phyloP scores from a whole-genome alignment of 2,113 vertebrate species.

The Oplegnathus fasciatus region DNA sequence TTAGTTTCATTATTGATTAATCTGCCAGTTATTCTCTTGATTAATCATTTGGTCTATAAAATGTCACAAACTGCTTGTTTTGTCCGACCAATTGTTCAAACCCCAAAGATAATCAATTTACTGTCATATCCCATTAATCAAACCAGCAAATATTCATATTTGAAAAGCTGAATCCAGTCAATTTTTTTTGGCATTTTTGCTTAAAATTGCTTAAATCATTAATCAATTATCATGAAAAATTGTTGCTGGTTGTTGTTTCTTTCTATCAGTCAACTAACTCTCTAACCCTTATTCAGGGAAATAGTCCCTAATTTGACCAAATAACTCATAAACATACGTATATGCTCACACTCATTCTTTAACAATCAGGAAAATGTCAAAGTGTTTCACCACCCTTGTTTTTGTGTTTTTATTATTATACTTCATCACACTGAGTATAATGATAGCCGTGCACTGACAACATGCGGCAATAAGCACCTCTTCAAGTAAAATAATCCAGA shows the following conservation, averaged over 20 bases:
- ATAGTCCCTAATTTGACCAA: background rate
- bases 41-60: background rate
- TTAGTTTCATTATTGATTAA: background rate
- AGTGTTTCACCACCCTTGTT: background rate
- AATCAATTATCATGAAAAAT: too few relatives aligned
- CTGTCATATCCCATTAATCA: background rate
- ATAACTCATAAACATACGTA: background rate
- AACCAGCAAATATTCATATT: too few relatives aligned
- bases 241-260: too few relatives aligned
- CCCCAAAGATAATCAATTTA: background rate
- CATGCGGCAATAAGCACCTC: background rate
- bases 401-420: background rate
- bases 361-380: background rate
- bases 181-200: background rate
- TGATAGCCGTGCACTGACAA: background rate
- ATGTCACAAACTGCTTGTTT: background rate
- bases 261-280: too few relatives aligned
- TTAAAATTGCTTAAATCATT: too few relatives aligned
- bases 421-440: background rate
- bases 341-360: background rate
- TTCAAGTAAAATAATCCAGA: slow-evolving; percentile 7
- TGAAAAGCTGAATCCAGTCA: too few relatives aligned
- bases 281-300: too few relatives aligned
- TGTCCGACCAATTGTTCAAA: background rate
- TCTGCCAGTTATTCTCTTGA: background rate